These are phyloP conservation scores for Aphaenogaster ashmeadi DNA, from an alignment of 1,140 invertebrate genomes.

Conservation along the genomic window DNA sequence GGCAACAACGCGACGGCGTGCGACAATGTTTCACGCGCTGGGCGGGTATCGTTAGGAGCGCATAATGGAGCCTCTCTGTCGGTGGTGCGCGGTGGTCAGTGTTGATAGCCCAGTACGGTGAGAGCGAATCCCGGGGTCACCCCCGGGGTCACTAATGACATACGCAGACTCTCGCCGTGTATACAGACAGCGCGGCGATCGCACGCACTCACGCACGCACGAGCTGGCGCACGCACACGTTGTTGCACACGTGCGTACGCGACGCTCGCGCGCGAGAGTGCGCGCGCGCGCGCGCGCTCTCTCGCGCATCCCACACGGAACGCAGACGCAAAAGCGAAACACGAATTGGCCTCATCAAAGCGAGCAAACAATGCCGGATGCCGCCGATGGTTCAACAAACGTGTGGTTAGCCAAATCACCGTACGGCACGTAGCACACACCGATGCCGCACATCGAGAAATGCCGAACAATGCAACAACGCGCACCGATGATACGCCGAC, in stretches of 20 bases:
- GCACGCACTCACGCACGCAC: slow-evolving; percentile 6
- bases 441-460: slow-evolving; percentile 73
- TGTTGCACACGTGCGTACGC: not conserved
- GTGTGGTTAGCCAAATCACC: slow-evolving; percentile 87
- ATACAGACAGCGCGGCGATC: slow-evolving; percentile 36
- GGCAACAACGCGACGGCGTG: slow-evolving; percentile 21
- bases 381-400: slow-evolving; percentile 85
- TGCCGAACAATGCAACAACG: slow-evolving; percentile 73
- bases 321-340: slow-evolving; percentile 80
- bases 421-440: slow-evolving; percentile 78
- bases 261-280: not conserved
- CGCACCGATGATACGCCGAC: slow-evolving; percentile 39
- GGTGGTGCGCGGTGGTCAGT: slow-evolving; percentile 81
- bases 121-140: slow-evolving; percentile 81
- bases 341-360: slow-evolving; percentile 87
- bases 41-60: slow-evolving; percentile 73
- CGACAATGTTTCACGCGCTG: slow-evolving; percentile 59
- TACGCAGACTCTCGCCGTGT: slow-evolving; percentile 75
- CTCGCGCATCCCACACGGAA: slow-evolving; percentile 74
- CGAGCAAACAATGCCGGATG: slow-evolving; percentile 86
- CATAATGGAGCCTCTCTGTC: slow-evolving; percentile 69
- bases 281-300: not conserved
- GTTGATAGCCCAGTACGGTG: slow-evolving; percentile 82
- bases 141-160: slow-evolving; percentile 85
- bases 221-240: not conserved